Conservation (phyloP, 2,113 vertebrate genomes). For the Pampusana beccarii region DNA sequence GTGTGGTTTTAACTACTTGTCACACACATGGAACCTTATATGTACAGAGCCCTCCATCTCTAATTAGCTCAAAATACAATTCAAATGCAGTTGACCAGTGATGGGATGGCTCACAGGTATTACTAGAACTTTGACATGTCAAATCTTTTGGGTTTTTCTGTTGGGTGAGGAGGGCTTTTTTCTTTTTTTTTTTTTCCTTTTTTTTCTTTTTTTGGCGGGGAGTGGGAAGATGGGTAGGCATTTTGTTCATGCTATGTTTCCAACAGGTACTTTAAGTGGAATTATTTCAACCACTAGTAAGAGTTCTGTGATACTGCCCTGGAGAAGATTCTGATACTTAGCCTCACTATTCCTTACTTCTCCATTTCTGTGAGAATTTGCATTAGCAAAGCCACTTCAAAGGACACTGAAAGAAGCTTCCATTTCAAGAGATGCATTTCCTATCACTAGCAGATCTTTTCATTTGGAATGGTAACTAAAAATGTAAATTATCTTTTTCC, state of each 20-base stretch:
- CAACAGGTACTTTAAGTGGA: neutral
- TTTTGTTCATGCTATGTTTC: neutral
- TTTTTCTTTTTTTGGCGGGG: no score
- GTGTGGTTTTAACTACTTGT: neutral
- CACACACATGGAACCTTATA: neutral
- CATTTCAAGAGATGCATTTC: neutral
- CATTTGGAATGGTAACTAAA: neutral
- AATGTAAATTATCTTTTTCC: neutral
- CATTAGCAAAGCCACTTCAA: neutral
- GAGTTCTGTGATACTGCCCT: neutral
- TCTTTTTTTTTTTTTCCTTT: neutral
- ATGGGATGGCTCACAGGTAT: neutral
- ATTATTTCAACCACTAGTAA: neutral
- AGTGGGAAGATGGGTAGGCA: neutral
- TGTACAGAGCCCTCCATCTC: neutral
- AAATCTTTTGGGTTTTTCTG: neutral
- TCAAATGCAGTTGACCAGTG: neutral
- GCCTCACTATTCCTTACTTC: neutral
- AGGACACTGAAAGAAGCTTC: neutral
- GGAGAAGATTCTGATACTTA: neutral
- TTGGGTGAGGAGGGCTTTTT: neutral
- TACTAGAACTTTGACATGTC: neutral
- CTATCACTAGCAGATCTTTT: neutral
- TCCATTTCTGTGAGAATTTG: neutral
- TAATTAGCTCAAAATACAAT: fast-evolving